Evolutionary conservation across 2,888 invertebrate genomes (phyloP).

Genomic region (Actias luna): DNA sequence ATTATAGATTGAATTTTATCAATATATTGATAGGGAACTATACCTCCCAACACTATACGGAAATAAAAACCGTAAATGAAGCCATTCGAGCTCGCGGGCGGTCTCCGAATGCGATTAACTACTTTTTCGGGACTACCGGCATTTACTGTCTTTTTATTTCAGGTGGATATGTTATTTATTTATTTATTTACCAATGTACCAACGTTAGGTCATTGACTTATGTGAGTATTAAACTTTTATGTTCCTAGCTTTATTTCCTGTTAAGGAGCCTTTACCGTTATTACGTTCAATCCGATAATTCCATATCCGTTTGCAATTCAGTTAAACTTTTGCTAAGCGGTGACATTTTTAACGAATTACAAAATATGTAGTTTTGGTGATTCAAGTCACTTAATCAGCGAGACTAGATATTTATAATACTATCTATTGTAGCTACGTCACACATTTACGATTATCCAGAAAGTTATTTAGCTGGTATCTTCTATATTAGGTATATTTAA

Average conservation of each 20-base stretch:
- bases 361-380: too few relatives aligned
- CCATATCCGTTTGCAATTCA: too few relatives aligned
- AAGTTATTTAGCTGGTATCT: too few relatives aligned
- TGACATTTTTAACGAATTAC: too few relatives aligned
- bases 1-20: conserved; percentile 1
- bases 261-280: not conserved
- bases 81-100: conserved; percentile 70
- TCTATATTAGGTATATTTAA: too few relatives aligned
- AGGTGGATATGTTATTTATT: conserved; percentile 75
- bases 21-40: conserved; percentile 18
- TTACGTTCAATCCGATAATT: too few relatives aligned
- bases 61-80: conserved; percentile 82
- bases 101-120: conserved; percentile 75
- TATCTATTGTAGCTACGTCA: too few relatives aligned
- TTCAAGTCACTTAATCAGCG: too few relatives aligned
- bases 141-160: conserved; percentile 80
- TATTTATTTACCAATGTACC: conserved; percentile 48
- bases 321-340: too few relatives aligned
- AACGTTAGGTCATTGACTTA: conserved; percentile 36
- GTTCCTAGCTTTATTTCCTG: not conserved
- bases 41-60: conserved; percentile 53
- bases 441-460: too few relatives aligned
- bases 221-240: conserved; percentile 11
- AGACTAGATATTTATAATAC: too few relatives aligned
- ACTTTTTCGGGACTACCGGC: conserved; percentile 66